These are phyloP conservation scores for Stigmatopora argus DNA, from an alignment of 2,113 vertebrate genomes.

Conservation along the genomic window DNA sequence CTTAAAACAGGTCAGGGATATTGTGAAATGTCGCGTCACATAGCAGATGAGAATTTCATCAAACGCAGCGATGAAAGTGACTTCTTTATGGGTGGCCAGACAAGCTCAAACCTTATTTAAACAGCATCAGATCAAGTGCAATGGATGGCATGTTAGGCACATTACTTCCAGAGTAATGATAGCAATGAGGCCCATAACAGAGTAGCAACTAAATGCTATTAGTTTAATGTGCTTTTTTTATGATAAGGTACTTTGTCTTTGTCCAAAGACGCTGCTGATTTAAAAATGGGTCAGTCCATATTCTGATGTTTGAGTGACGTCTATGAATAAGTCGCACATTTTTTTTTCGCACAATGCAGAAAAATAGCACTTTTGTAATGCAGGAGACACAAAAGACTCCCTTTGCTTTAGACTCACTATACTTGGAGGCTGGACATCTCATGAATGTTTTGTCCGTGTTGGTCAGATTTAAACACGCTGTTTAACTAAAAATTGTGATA, in stretches of 20 bases:
- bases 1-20: conserved; percentile 15
- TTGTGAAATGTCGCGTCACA: conserved; percentile 8
- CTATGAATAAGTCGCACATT: not conserved
- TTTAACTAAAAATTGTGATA: not conserved
- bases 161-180: conserved; percentile 5
- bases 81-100: conserved; percentile 3
- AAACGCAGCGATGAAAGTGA: conserved; percentile 4
- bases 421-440: not conserved
- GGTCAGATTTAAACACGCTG: not conserved
- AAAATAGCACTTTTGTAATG: not conserved
- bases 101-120: conserved; percentile 10
- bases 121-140: conserved; percentile 1
- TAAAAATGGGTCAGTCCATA: conserved; percentile 11
- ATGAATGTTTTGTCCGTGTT: not conserved
- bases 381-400: not conserved
- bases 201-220: conserved; percentile 18
- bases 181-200: conserved; percentile 4
- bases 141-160: conserved; percentile 4
- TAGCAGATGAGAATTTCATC: conserved; percentile 22
- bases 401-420: not conserved
- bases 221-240: conserved; percentile 25
- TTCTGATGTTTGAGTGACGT: not conserved
- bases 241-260: conserved; percentile 8
- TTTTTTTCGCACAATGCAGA: not conserved
- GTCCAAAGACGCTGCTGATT: conserved; percentile 13